phyloP scores from a whole-genome alignment of 2,797 vertebrate species.

The Sebastes aleutianus region DNA sequence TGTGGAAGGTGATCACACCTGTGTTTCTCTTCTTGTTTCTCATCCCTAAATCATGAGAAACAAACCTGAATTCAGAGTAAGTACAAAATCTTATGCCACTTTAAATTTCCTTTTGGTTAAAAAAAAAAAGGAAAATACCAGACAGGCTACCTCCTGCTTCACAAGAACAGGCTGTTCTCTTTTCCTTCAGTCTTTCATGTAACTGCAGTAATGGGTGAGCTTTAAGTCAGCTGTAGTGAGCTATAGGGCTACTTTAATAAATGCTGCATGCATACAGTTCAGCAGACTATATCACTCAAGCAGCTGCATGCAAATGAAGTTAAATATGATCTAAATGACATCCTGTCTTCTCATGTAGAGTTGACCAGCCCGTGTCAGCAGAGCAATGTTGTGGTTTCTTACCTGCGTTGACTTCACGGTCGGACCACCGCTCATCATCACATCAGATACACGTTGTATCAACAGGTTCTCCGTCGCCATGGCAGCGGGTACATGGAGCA shows the following conservation, averaged over 20 bases:
- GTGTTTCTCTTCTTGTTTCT: constrained; percentile 17
- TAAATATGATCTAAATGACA: not conserved
- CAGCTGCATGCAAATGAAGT: not conserved
- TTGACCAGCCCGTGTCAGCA: not conserved
- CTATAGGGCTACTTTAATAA: too few relatives aligned
- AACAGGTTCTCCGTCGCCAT: constrained; percentile 38
- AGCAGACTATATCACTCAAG: not conserved
- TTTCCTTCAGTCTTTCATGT: too few relatives aligned
- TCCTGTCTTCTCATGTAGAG: not conserved
- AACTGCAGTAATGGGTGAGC: too few relatives aligned
- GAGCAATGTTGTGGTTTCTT: not conserved
- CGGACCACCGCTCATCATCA: not conserved
- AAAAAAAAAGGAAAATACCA: too few relatives aligned
- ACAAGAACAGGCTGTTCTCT: too few relatives aligned
- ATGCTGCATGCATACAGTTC: too few relatives aligned
- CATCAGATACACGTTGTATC: not conserved
- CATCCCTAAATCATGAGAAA: constrained; percentile 23
- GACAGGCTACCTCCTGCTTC: too few relatives aligned
- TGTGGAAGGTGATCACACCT: constrained; percentile 45
- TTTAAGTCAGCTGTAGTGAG: too few relatives aligned
- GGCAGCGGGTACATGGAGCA: not conserved
- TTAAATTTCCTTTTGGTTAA: too few relatives aligned
- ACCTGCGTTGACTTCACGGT: constrained; percentile 16
- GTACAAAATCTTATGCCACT: too few relatives aligned
- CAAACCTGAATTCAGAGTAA: not conserved